phyloP scores from a whole-genome alignment of 2,888 invertebrate genomes.

The Helobdella robusta region DNA sequence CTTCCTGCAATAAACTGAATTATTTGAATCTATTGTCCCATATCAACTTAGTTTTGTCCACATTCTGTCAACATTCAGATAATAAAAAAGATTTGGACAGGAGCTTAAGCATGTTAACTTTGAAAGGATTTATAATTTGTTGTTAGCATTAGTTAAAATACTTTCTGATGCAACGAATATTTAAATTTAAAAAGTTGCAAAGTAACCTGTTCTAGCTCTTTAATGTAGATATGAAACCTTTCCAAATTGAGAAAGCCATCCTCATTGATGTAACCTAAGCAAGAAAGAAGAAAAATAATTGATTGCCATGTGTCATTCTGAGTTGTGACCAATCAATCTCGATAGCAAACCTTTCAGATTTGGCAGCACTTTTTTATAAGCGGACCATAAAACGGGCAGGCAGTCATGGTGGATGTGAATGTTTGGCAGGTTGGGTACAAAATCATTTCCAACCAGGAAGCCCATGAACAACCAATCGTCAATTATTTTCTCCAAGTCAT shows the following conservation, averaged over 20 bases:
- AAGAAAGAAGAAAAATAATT: background rate
- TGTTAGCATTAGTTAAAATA: no score
- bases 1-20: no score
- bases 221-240: slow-evolving; percentile 69
- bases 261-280: slow-evolving; percentile 81
- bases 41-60: no score
- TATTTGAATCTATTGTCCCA: no score
- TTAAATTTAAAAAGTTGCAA: no score
- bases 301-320: no score
- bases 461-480: slow-evolving; percentile 98
- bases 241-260: slow-evolving; percentile 69
- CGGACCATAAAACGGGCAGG: slow-evolving; percentile 72
- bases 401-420: slow-evolving; percentile 86
- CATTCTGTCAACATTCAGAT: no score
- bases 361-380: slow-evolving; percentile 77
- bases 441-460: slow-evolving; percentile 88
- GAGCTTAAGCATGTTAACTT: no score
- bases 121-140: no score
- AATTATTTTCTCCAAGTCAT: slow-evolving; percentile 78
- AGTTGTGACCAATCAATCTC: no score
- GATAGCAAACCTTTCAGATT: slow-evolving; percentile 65
- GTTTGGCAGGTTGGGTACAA: slow-evolving; percentile 88
- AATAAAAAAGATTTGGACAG: no score
- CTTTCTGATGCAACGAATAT: no score
- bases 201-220: slow-evolving; percentile 41